Conservation (phyloP, 2,797 vertebrate species). For the Kryptolebias ocellatus region DNA sequence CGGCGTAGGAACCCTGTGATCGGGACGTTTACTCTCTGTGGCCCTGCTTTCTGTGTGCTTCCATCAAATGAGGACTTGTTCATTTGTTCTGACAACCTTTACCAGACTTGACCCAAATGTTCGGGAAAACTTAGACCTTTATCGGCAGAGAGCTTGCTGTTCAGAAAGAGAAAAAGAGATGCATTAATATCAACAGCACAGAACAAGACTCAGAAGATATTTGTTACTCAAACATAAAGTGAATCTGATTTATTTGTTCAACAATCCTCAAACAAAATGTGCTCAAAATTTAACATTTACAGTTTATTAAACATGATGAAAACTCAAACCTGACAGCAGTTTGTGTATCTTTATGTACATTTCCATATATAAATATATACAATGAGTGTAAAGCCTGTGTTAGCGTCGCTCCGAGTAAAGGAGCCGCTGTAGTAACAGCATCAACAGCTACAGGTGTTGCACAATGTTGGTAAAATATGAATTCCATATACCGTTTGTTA, state of each 20-base stretch:
- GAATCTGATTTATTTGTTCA: slow-evolving; percentile 81
- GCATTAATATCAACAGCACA: slow-evolving; percentile 82
- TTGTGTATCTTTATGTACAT: slow-evolving; percentile 37
- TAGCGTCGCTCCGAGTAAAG: slow-evolving; percentile 25
- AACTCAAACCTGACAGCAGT: slow-evolving; percentile 37
- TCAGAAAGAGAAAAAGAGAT: slow-evolving; percentile 83
- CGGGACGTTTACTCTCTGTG: neutral
- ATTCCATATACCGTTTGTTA: slow-evolving; percentile 86
- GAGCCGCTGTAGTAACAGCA: slow-evolving; percentile 32
- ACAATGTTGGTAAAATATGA: slow-evolving; percentile 67
- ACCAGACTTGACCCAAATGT: slow-evolving; percentile 84
- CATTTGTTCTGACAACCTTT: slow-evolving; percentile 72
- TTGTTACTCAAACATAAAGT: slow-evolving; percentile 65
- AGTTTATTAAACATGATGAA: slow-evolving; percentile 46
- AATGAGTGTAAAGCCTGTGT: slow-evolving; percentile 24
- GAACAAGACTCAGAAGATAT: slow-evolving; percentile 68
- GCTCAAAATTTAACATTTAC: slow-evolving; percentile 67
- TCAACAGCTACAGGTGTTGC: slow-evolving; percentile 54
- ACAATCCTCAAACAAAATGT: slow-evolving; percentile 68
- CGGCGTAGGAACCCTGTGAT: too few species aligned
- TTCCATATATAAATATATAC: slow-evolving; percentile 48
- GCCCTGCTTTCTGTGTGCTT: slow-evolving; percentile 29
- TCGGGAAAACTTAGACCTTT: slow-evolving; percentile 78
- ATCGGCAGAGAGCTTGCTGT: slow-evolving; percentile 84
- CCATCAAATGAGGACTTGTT: slow-evolving; percentile 41